These are phyloP conservation scores for Ptychoptera contaminata DNA, from an alignment of 2,888 invertebrate genomes.

Conservation along the genomic window DNA sequence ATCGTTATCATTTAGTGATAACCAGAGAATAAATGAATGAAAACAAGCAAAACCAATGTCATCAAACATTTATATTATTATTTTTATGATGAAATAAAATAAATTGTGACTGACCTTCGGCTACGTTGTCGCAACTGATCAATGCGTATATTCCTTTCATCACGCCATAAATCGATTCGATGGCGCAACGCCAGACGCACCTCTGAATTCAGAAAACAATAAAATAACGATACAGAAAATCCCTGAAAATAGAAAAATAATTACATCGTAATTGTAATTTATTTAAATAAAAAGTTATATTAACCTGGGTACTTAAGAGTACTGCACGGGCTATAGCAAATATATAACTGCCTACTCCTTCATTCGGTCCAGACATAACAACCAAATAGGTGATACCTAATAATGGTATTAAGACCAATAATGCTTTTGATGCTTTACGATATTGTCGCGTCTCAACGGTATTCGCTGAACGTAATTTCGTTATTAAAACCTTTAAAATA, in stretches of 20 bases:
- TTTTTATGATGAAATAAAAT: too few species aligned
- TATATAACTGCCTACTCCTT: conserved; percentile 54
- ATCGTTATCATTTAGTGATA: too few species aligned
- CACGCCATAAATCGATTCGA: conserved; percentile 36
- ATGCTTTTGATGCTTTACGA: conserved; percentile 78
- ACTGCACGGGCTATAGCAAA: conserved; percentile 68
- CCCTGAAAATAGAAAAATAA: conserved; percentile 43
- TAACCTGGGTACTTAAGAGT: conserved; percentile 80
- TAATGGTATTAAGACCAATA: conserved; percentile 82
- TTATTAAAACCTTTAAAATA: conserved; percentile 65
- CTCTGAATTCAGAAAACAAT: conserved; percentile 87
- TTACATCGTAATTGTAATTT: not conserved
- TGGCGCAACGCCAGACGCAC: conserved; percentile 73
- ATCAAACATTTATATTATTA: too few species aligned
- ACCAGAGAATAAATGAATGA: too few species aligned
- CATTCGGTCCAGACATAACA: conserved; percentile 65
- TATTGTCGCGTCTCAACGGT: conserved; percentile 82
- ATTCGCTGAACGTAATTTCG: conserved; percentile 81
- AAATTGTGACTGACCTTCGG: conserved; percentile 22
- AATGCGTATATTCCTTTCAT: conserved; percentile 23
- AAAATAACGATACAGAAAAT: conserved; percentile 76
- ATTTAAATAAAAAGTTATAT: conserved; percentile 11
- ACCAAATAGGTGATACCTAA: conserved; percentile 83
- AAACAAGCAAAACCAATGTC: too few species aligned
- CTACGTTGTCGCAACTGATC: conserved; percentile 22